Evolutionary conservation across 2,113 vertebrate species (phyloP).

Genomic region (Bos indicus): DNA sequence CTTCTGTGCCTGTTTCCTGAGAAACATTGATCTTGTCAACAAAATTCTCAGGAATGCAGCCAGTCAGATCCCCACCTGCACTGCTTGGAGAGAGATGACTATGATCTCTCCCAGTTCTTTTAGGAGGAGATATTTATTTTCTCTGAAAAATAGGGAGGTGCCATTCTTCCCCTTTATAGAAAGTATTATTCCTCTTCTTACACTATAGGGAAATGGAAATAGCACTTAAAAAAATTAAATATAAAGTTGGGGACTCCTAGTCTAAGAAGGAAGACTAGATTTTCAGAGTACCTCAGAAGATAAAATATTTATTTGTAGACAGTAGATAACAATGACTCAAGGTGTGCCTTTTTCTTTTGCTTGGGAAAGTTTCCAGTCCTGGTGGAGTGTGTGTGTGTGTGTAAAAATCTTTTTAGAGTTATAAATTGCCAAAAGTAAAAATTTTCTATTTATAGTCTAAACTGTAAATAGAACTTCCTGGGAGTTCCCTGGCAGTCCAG

Average conservation of each 20-base stretch:
- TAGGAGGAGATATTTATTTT: slow-evolving; percentile 19
- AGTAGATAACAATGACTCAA: background rate
- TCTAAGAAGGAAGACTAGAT: background rate
- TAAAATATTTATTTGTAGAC: background rate
- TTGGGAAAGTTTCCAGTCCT: background rate
- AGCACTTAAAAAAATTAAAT: background rate
- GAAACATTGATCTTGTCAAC: background rate
- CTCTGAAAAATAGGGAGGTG: background rate
- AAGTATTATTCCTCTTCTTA: background rate
- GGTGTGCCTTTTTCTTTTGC: background rate
- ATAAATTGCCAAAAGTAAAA: background rate
- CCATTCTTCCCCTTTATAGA: background rate
- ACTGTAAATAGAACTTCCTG: background rate
- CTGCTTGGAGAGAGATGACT: background rate
- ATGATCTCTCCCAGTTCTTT: background rate
- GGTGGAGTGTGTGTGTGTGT: background rate
- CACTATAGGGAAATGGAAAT: background rate
- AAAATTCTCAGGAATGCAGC: background rate
- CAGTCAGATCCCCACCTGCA: background rate
- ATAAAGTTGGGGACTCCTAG: background rate
- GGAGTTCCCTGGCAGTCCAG: background rate
- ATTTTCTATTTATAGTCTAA: background rate
- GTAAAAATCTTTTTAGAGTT: background rate
- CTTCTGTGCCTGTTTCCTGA: background rate
- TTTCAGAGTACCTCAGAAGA: background rate